These are phyloP conservation scores for Nannobrachium achirus DNA, from an alignment of 2,113 vertebrate genomes.

Conservation along the genomic window DNA sequence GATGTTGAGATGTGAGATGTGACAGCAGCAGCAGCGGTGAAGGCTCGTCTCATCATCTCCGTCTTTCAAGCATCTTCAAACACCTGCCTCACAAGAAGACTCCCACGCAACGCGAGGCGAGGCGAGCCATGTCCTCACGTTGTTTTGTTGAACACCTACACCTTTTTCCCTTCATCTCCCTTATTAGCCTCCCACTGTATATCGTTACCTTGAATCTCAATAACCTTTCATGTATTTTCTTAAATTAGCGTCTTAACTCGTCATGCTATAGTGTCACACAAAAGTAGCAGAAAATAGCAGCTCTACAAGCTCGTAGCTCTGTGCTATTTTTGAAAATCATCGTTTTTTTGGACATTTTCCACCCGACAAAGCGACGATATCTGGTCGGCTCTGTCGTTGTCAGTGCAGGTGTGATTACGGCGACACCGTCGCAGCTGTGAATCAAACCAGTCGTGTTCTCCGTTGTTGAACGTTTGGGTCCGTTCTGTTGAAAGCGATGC, in stretches of 20 bases:
- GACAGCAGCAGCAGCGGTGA: conserved; percentile 36
- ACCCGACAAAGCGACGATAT: too few relatives aligned
- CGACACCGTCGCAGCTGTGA: conserved; percentile 22
- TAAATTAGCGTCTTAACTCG: too few relatives aligned
- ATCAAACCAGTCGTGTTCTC: too few relatives aligned
- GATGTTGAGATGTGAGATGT: conserved; percentile 33
- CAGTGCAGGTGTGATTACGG: conserved; percentile 48
- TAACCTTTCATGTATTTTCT: too few relatives aligned
- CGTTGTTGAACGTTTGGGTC: too few relatives aligned
- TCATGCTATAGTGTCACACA: too few relatives aligned
- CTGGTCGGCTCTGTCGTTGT: conserved; percentile 42
- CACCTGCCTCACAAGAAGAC: conserved; percentile 56
- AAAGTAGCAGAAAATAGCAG: too few relatives aligned
- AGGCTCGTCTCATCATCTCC: conserved; percentile 52
- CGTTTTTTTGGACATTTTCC: too few relatives aligned
- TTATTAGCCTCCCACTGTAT: conserved; percentile 59
- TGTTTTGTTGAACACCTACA: conserved; percentile 56
- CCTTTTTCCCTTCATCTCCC: conserved; percentile 50
- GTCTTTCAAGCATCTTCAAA: conserved; percentile 59
- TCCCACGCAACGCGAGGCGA: conserved; percentile 46
- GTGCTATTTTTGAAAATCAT: too few relatives aligned
- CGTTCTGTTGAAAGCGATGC: conserved; percentile 2
- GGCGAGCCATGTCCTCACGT: conserved; percentile 15
- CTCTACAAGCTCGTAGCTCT: too few relatives aligned
- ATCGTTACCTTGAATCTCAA: too few relatives aligned